These are phyloP conservation scores for Drosophila kurseongensis DNA, from an alignment of 1,140 invertebrate genomes.

Conservation along the genomic window DNA sequence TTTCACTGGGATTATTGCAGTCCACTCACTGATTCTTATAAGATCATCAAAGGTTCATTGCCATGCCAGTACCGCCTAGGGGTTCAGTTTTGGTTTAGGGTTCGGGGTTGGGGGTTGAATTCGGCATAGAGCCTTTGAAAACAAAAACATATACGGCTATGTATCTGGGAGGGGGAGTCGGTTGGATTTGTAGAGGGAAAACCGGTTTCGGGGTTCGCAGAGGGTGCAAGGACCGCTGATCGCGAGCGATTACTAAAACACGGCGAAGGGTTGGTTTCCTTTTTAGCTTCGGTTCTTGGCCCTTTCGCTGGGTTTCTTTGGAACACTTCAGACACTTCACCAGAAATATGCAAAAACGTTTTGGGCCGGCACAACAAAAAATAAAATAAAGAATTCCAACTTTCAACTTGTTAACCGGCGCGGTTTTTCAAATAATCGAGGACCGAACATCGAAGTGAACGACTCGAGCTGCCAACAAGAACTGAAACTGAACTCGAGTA, in stretches of 20 bases:
- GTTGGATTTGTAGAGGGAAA: slow-evolving; percentile 1
- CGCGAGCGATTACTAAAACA: slow-evolving; percentile 13
- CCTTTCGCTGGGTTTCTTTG: neutral
- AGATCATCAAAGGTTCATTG: slow-evolving; percentile 45
- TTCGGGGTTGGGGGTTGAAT: slow-evolving; percentile 33
- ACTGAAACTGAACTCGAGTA: slow-evolving; percentile 31
- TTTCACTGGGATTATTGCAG: slow-evolving; percentile 12
- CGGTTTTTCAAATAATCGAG: neutral
- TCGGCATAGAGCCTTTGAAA: slow-evolving; percentile 10
- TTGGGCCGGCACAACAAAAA: slow-evolving; percentile 7
- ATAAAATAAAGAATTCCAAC: neutral
- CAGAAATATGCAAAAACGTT: neutral
- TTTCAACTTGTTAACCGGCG: neutral
- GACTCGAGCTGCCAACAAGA: slow-evolving; percentile 36
- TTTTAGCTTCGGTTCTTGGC: slow-evolving; percentile 1
- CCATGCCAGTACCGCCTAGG: slow-evolving; percentile 6
- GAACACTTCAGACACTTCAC: neutral
- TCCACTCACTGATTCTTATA: slow-evolving; percentile 31
- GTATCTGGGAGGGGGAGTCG: slow-evolving; percentile 1
- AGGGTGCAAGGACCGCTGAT: slow-evolving; percentile 11
- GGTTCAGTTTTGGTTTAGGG: slow-evolving; percentile 11
- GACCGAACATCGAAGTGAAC: slow-evolving; percentile 18
- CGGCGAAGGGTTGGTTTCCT: slow-evolving; percentile 16
- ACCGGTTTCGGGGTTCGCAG: slow-evolving; percentile 20
- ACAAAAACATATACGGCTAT: slow-evolving; percentile 5